These are phyloP conservation scores for Nasonia longicornis DNA, from an alignment of 1,140 invertebrate genomes.

Conservation along the genomic window DNA sequence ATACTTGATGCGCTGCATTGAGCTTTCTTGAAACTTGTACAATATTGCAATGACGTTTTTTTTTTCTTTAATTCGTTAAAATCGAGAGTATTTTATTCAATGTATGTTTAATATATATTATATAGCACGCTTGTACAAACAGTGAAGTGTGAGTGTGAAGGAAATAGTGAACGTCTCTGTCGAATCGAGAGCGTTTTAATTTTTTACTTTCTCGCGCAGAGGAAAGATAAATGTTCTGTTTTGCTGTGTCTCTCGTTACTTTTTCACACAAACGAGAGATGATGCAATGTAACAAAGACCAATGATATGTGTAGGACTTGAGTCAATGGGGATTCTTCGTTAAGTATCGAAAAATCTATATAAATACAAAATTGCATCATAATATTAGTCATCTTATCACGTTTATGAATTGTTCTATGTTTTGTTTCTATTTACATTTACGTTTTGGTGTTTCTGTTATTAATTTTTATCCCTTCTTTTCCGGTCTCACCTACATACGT, in stretches of 20 bases:
- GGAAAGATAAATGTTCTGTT: constrained; percentile 17
- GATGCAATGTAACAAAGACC: constrained; percentile 24
- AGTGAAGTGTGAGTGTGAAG: constrained; percentile 34
- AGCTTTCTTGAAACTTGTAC: constrained; percentile 46
- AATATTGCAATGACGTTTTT: constrained; percentile 36
- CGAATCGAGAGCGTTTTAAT: constrained; percentile 29
- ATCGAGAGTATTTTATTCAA: constrained; percentile 54
- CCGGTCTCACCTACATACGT: background rate
- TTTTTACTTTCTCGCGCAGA: constrained; percentile 19
- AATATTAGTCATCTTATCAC: constrained; percentile 7
- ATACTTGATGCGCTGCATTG: background rate
- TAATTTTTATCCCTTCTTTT: constrained; percentile 16
- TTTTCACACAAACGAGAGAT: constrained; percentile 16
- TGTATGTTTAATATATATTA: constrained; percentile 44
- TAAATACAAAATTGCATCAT: background rate
- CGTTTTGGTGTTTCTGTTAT: background rate
- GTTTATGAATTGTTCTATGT: constrained; percentile 1
- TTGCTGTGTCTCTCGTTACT: background rate
- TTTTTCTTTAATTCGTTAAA: constrained; percentile 45
- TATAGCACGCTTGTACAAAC: constrained; percentile 49
- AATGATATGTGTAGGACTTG: constrained; percentile 23
- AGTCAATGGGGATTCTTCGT: constrained; percentile 3
- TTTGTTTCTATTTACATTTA: background rate
- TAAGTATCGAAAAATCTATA: background rate
- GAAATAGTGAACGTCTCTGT: constrained; percentile 34